Base-by-base conservation (phyloP, 2,888 invertebrate genomes). In the Adelognathus sp. region DNA sequence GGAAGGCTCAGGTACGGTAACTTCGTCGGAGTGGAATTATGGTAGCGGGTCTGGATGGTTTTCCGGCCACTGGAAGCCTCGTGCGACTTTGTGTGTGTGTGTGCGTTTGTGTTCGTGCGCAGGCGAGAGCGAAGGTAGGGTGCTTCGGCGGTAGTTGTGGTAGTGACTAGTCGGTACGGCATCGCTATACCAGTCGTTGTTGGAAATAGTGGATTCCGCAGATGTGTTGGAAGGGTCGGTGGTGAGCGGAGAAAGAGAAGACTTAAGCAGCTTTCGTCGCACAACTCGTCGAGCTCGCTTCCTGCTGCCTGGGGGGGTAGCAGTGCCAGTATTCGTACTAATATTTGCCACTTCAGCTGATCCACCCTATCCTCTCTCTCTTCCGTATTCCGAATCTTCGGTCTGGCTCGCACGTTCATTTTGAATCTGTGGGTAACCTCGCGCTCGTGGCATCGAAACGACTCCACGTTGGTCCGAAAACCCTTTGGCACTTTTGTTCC, bases 231-330 rank as follows among this genome's bases (percentile, higher is more conserved):
- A 71, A 54, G 44, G 56, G 44, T 66, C 31, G 41, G 58, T 41
- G 46, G 52, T 52, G 79, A 76, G 63, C 56, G 60, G 81, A 61
- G 79, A 72, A 75, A 41, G 27, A 69, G 70, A 73, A 78, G 84
- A 84, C 86, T 90, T 91, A 90, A 91, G 91, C 90, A 87, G 90
- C 90, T 91, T 90, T 90, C 88, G 87, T 88, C 87, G 88, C 87
- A 85, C 83, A 86, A 84, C 84, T 83, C 86, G 83, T 60, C 83
- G 86, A 86, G 86, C 86, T 86, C 86, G n/a, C n/a, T n/a, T 79
- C 67, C 29, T 50, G 11, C 46, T 11, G 21, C 2, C 18, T 18
- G 52, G 14, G 69, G 63, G 66, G 54, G 60, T 69, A 84, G 85
- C 85, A 86, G 83, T 87, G 84, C 86, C 87, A 87, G 89, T 90